These are phyloP conservation scores for Antheraea pernyi DNA, from an alignment of 1,140 invertebrate species.

Conservation along the genomic window DNA sequence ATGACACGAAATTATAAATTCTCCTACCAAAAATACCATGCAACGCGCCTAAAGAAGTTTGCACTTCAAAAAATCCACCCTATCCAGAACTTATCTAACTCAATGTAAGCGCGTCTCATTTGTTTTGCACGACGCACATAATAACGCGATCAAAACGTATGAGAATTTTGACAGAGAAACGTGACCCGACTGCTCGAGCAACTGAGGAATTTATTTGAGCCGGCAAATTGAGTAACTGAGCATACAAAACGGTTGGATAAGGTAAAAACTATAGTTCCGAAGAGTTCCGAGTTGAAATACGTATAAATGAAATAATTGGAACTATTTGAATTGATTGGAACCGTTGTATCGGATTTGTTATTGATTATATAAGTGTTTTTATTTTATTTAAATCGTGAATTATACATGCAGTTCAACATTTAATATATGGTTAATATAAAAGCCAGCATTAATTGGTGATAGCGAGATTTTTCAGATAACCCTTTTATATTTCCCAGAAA, in stretches of 20 bases:
- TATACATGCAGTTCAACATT: too few relatives aligned
- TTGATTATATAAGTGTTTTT: too few relatives aligned
- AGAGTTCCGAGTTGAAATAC: background rate
- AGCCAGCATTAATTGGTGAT: too few relatives aligned
- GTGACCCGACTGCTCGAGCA: constrained; percentile 58
- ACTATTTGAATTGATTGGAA: too few relatives aligned
- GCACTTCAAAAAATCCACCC: background rate
- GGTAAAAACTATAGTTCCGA: background rate
- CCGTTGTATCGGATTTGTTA: too few relatives aligned
- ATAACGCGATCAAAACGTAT: constrained; percentile 69
- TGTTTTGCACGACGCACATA: constrained; percentile 64
- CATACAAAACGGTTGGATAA: constrained; percentile 13
- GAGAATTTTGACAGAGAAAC: constrained; percentile 64
- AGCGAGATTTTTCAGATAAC: too few relatives aligned
- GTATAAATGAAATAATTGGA: background rate
- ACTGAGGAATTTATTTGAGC: constrained; percentile 34
- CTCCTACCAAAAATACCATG: too few relatives aligned
- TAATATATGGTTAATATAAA: too few relatives aligned
- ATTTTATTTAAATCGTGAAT: too few relatives aligned
- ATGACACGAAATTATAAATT: too few relatives aligned
- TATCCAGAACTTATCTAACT: constrained; percentile 19
- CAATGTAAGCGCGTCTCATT: constrained; percentile 48
- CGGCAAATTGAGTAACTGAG: constrained; percentile 22
- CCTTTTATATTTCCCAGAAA: too few relatives aligned
- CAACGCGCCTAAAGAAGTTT: too few relatives aligned